Conservation (phyloP, 1,140 invertebrate genomes). For the Halictus rubicundus region DNA sequence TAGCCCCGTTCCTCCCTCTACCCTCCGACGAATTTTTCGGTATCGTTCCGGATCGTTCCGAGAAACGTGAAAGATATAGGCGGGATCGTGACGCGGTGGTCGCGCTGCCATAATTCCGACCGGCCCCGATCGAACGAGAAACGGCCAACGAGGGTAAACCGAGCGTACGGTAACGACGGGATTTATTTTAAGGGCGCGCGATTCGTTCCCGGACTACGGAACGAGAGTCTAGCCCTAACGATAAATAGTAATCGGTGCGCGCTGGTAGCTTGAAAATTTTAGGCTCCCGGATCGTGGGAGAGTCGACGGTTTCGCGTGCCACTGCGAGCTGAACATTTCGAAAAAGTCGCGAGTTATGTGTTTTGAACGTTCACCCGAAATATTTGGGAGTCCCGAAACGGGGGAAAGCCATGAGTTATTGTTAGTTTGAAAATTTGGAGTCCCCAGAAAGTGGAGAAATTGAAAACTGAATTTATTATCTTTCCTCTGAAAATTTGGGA, state of each 20-base stretch:
- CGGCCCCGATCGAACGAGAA: constrained; percentile 1
- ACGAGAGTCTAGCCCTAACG: background rate
- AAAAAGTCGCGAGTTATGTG: too few relatives aligned
- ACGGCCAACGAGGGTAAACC: background rate
- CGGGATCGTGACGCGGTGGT: background rate
- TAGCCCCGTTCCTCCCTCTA: background rate
- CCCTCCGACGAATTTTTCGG: background rate
- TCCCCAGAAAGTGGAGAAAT: too few relatives aligned
- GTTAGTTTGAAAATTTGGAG: too few relatives aligned
- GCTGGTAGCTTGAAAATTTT: too few relatives aligned
- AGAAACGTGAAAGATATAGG: constrained; percentile 3
- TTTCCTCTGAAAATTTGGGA: too few relatives aligned
- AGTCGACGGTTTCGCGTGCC: too few relatives aligned
- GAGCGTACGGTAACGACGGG: constrained; percentile 5
- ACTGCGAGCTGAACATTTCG: too few relatives aligned
- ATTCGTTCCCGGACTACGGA: background rate
- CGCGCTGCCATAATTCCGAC: constrained; percentile 4
- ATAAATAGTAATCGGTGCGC: background rate
- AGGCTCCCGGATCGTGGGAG: too few relatives aligned
- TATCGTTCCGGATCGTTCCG: background rate
- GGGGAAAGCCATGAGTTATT: too few relatives aligned
- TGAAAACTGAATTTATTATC: too few relatives aligned
- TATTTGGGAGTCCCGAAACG: too few relatives aligned
- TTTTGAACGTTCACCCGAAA: too few relatives aligned
- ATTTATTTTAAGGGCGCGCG: constrained; percentile 14